phyloP scores from a whole-genome alignment of 2,113 vertebrate species.

The Passer domesticus region DNA sequence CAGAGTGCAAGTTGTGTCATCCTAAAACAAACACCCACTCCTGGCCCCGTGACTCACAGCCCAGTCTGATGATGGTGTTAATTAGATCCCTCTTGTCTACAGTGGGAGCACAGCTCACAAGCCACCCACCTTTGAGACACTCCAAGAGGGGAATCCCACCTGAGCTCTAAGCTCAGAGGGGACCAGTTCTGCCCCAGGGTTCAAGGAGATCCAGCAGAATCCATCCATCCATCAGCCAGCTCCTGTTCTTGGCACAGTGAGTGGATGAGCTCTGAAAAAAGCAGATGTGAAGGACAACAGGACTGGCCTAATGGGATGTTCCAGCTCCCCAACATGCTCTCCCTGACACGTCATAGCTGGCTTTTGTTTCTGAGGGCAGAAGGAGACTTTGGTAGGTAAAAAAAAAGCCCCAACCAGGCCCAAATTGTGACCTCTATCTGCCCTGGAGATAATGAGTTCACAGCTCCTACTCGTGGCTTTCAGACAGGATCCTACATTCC shows the following conservation, averaged over 20 bases:
- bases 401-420: rapidly evolving
- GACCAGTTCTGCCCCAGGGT: background rate
- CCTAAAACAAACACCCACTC: background rate
- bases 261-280: background rate
- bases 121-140: background rate
- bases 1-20: background rate
- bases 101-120: background rate
- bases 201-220: background rate
- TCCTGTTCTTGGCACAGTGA: background rate
- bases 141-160: background rate
- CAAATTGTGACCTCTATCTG: background rate
- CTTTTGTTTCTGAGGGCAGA: background rate
- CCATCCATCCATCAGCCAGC: background rate
- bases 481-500: background rate
- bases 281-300: background rate
- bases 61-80: rapidly evolving
- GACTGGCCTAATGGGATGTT: background rate
- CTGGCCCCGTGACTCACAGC: background rate
- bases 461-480: background rate
- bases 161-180: background rate
- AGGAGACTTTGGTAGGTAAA: background rate
- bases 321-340: background rate
- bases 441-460: background rate
- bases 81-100: background rate
- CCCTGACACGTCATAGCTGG: background rate